Percentiles rank a stretch among this genome's conserved stretches.
phyloP scores from a whole-genome alignment of 2,113 vertebrate species.

The Pygoscelis adeliae region DNA sequence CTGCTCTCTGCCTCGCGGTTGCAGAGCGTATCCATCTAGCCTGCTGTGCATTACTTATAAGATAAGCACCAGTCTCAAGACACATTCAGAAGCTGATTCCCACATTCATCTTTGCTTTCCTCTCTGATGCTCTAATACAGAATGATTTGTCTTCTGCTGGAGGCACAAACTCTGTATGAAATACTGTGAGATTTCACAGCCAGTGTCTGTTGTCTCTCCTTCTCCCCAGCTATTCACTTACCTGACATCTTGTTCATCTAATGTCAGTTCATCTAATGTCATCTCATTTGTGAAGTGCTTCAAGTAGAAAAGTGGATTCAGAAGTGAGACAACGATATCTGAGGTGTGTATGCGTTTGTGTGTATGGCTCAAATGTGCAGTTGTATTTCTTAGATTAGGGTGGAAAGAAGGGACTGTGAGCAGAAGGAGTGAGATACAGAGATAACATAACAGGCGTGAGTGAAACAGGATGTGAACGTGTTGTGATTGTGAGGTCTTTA shows the following conservation, averaged over 20 bases:
- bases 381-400: not conserved
- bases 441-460: not conserved
- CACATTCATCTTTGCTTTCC: not conserved
- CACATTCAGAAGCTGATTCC: not conserved
- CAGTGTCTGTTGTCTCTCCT: not conserved
- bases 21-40: not conserved
- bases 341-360: not conserved
- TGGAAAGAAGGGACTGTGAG: not conserved
- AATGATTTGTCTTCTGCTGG: not conserved
- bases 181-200: not conserved
- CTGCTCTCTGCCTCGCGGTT: not conserved
- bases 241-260: not conserved
- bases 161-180: not conserved
- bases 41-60: not conserved
- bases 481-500: not conserved
- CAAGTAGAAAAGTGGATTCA: not conserved
- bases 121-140: not conserved
- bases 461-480: not conserved
- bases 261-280: not conserved
- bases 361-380: not conserved
- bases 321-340: not conserved
- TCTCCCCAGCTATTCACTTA: not conserved
- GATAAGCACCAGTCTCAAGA: not conserved
- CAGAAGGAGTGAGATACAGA: not conserved
- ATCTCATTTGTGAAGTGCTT: not conserved